Evolutionary conservation across 2,113 vertebrate species (phyloP), one percentile per base, ranked within the genome.

Genomic region (Macquaria ambigua): DNA sequence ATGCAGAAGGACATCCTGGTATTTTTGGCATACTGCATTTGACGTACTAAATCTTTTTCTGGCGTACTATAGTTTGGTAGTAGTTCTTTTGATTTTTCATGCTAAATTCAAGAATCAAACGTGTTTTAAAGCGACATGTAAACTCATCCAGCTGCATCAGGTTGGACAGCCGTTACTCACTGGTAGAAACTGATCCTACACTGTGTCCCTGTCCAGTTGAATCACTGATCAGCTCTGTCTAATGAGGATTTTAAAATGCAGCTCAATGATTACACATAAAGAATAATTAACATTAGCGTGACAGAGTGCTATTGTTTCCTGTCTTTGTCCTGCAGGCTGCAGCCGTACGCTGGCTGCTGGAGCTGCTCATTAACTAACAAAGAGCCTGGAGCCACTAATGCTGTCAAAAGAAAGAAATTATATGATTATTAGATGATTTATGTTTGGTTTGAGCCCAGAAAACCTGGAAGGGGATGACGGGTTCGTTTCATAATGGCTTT

Each of bases 281-380:
- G 21, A 72, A 67, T 81, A 61, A 79, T 74, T 71, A 79, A 11
- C 15, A 70, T 16, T 28, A 53, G 41, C 43, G 28, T 41, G 43
- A 82, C 68, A 55, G 7, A 50, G 39, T 6, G 7, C 56, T 7
- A 21, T 74, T 81, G 73, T 56, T 56, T 84, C 61, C 53, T 6
- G 6, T 50, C 37, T 41, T 68, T 75, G 77, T 80, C 55, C 77
- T 70, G 6, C 43, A 16, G 14, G n/a, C 6, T 23, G 69, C 82
- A 48, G 82, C 58, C 20, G 0, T 34, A 34, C 34, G 34, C 34
- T 37, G n/a, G 52, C 59, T 34, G 55, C 55, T 46, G 50, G 41
- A 53, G 28, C 37, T 75, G 56, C 59, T 82, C 59, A 76, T 89
- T 79, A 85, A 62, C 8, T 34, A 41, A 80, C 76, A 77, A 67